phyloP scores from a whole-genome alignment of 2,888 invertebrate species.

The Parnassius smintheus region DNA sequence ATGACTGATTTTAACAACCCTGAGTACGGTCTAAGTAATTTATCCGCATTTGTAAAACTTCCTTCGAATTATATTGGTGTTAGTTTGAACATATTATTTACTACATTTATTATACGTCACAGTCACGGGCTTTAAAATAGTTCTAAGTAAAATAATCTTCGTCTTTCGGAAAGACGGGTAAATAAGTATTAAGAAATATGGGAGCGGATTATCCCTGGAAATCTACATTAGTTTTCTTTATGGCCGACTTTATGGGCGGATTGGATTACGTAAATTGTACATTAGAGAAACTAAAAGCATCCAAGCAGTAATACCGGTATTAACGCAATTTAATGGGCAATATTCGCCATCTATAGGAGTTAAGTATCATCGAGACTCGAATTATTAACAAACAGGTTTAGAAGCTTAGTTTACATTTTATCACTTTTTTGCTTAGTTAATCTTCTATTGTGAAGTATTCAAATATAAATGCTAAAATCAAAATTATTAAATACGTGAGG shows the following conservation, averaged over 20 bases:
- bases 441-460: not conserved
- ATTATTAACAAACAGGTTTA: constrained; percentile 3
- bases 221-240: constrained; percentile 22
- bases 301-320: constrained; percentile 11
- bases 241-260: constrained; percentile 18
- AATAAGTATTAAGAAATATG: not conserved
- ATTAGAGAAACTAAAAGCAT: constrained; percentile 23
- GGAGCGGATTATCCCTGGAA: constrained; percentile 14
- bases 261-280: constrained; percentile 25
- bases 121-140: not conserved
- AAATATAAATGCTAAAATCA: not conserved
- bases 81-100: no score
- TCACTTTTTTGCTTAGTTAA: not conserved
- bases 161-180: not conserved
- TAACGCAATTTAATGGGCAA: constrained; percentile 21
- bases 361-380: constrained; percentile 2
- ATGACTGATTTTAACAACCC: no score
- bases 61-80: no score
- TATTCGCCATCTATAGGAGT: constrained; percentile 5
- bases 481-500: no score
- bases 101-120: no score
- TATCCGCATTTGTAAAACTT: no score
- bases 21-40: no score
- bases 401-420: not conserved
- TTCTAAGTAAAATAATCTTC: no score